Base-by-base conservation (phyloP, 2,888 invertebrate genomes). In the Nemotelus pantherinus region DNA sequence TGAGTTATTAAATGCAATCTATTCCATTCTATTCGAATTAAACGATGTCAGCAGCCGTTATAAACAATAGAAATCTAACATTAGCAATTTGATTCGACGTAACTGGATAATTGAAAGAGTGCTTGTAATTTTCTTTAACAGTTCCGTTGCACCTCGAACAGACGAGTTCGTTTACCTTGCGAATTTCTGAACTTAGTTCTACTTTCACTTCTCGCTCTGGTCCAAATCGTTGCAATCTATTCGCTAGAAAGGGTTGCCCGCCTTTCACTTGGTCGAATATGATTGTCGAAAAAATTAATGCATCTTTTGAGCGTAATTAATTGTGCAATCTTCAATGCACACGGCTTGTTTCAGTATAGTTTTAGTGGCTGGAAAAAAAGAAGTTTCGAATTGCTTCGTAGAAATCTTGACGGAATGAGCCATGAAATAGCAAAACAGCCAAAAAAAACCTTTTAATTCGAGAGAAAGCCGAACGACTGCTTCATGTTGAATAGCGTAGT, bases 291-390 rank as follows among this genome's bases (percentile, higher is more conserved):
- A 57, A 9, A 10, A 57, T 10, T 10, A 57, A 10, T 57, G 57
- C 25, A 25, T 57, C 57, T 57, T 57, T 57, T 3, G 25, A 57
- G 57, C 57, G 57, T 57, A 57, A 57, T 57, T 57, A 57, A 10
- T 57, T 57, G 25, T 57, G 57, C 57, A 57, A 10, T 57, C 57
- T 57, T 57, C 50, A 57, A 2, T 57, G n/a, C n/a, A 57, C 57
- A 9, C 3, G n/a, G 25, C 2, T 2, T 10, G 10, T 57, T 2
- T 57, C 57, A 10, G 9, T 57, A 57, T 3, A 57, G 25, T 25
- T 25, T 25, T 25, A 25, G 25, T 25, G 25, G 25, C 25, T 25
- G 25, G 1, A 25, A 25, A 25, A 25, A 25, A 25, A 25, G 25
- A 25, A 25, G 25, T 25, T 25, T 25, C 25, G 25, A 25, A 25